A percentile compares a stretch with the other conserved stretches of the same genome.
phyloP scores from a whole-genome alignment of 2,113 vertebrate species.

The Scartelaos histophorus region DNA sequence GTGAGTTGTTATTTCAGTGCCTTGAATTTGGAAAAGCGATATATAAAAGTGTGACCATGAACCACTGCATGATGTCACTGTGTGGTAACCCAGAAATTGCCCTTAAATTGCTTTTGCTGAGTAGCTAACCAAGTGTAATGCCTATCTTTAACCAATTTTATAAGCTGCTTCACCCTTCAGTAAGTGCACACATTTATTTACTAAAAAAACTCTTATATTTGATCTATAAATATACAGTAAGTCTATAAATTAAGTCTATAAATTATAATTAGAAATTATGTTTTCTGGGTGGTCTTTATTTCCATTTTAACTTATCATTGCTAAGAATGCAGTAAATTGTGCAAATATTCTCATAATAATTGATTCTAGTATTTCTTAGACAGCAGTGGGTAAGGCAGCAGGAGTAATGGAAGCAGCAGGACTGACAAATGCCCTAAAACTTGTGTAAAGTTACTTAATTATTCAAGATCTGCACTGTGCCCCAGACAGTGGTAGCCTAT shows the following conservation, averaged over 20 bases:
- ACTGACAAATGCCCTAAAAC: conserved; percentile 5
- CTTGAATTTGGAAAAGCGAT: no score
- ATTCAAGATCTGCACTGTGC: conserved; percentile 30
- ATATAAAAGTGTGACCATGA: no score
- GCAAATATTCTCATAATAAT: not conserved
- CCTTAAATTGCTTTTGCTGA: not conserved
- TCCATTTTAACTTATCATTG: not conserved
- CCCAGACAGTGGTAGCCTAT: conserved; percentile 19
- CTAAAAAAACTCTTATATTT: no score
- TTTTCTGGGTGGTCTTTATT: no score
- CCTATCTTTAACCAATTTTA: not conserved
- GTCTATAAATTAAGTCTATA: no score
- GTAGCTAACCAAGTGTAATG: not conserved
- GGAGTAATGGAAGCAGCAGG: conserved; percentile 5
- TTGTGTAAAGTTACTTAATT: conserved; percentile 35
- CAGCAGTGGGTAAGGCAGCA: not conserved
- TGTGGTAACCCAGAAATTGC: not conserved
- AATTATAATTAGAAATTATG: not conserved
- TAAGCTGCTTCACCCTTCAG: no score
- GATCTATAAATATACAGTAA: no score
- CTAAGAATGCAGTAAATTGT: not conserved
- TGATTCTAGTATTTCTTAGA: no score
- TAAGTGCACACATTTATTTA: no score
- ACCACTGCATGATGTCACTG: not conserved
- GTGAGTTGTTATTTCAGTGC: no score